A percentile compares a stretch with the other conserved stretches of the same genome.
Evolutionary conservation across 2,113 vertebrate genomes (phyloP).

Genomic region (Pipa parva): DNA sequence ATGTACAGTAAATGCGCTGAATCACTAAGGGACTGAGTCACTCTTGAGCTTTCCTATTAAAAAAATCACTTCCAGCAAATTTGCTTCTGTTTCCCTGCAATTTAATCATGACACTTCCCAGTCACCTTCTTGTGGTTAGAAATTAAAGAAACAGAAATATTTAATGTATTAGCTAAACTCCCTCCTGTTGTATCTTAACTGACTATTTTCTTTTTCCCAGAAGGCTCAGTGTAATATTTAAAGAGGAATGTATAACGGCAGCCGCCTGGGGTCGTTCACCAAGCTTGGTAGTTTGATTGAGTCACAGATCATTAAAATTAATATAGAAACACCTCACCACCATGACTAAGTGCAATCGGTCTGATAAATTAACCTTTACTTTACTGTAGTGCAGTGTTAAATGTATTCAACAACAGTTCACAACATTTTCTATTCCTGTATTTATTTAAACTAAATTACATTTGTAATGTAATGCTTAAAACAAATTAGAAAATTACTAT

Average conservation of each 20-base stretch:
- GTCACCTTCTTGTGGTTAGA: conserved; percentile 10
- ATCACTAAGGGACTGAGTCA: conserved; percentile 26
- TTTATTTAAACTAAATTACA: too few relatives aligned
- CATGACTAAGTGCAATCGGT: background rate
- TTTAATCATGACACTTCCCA: conserved; percentile 15
- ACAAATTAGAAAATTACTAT: too few relatives aligned
- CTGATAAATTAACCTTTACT: background rate
- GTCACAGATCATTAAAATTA: background rate
- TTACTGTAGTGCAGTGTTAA: too few relatives aligned
- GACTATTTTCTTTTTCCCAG: background rate
- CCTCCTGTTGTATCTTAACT: background rate
- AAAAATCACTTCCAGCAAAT: background rate
- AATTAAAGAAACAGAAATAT: background rate
- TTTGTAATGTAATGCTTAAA: too few relatives aligned
- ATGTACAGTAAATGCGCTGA: conserved; percentile 13
- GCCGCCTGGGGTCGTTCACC: background rate
- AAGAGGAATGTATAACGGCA: background rate
- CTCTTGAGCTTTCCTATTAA: background rate
- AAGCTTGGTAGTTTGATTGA: background rate
- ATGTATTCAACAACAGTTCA: too few relatives aligned
- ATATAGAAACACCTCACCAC: background rate
- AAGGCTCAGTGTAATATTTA: background rate
- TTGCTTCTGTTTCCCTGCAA: background rate
- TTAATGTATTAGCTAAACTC: background rate
- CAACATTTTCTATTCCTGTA: too few relatives aligned